Evolutionary conservation across 2,113 vertebrate species (phyloP).

Genomic region (Panthera uncia): DNA sequence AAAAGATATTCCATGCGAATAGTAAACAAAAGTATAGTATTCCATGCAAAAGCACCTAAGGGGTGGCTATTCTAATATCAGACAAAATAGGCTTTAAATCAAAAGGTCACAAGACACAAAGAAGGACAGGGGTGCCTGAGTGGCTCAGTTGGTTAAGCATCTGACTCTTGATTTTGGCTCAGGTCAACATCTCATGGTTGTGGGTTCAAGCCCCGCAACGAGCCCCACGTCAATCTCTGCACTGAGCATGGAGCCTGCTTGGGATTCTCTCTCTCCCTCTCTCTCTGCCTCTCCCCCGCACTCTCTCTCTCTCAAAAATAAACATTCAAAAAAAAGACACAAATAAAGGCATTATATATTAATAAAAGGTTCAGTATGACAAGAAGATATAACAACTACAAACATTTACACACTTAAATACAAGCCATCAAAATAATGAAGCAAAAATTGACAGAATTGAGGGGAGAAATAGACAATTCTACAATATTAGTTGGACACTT

Average conservation of each 20-base stretch:
- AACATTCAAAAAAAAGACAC: not conserved
- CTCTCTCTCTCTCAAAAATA: too few species aligned
- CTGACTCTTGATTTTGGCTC: too few species aligned
- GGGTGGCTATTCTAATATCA: not conserved
- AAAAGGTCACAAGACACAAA: not conserved
- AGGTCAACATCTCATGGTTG: too few species aligned
- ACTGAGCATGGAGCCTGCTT: too few species aligned
- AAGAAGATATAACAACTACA: not conserved
- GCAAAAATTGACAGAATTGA: not conserved
- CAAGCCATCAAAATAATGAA: not conserved
- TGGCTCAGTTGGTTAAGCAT: too few species aligned
- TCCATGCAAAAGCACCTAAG: not conserved
- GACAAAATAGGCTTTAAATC: not conserved
- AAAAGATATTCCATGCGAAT: not conserved
- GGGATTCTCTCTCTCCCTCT: too few species aligned
- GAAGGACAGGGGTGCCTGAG: too few species aligned
- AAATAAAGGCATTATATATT: not conserved
- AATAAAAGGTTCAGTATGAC: not conserved
- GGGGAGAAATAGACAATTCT: not conserved
- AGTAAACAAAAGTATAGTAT: not conserved
- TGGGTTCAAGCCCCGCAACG: too few species aligned
- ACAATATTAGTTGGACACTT: not conserved
- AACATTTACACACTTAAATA: not conserved
- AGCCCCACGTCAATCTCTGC: too few species aligned
- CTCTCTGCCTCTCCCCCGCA: too few species aligned